A percentile compares a stretch with the other conserved stretches of the same genome.
Conservation (phyloP, 2,888 invertebrate genomes). For the Dicyrtoma fusca region DNA sequence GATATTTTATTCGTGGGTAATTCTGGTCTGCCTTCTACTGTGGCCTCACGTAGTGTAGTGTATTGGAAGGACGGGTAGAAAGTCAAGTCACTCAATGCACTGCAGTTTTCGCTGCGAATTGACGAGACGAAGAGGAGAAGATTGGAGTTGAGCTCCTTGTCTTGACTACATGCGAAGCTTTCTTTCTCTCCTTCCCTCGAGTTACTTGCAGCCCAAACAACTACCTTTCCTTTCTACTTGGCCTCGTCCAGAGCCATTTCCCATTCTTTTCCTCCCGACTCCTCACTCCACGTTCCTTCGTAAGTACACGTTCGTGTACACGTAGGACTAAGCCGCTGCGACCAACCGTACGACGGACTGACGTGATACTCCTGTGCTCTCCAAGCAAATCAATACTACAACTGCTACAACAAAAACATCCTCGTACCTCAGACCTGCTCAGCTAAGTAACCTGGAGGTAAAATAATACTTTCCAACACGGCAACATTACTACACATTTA, state of each 20-base stretch:
- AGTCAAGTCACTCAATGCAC: constrained; percentile 2
- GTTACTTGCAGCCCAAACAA: not conserved
- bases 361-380: no score
- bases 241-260: constrained; percentile 19
- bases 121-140: constrained; percentile 15
- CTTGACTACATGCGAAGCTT: not conserved
- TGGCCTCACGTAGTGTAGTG: no score
- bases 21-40: no score
- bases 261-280: not conserved
- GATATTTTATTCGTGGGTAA: no score
- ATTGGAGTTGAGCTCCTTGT: constrained; percentile 15
- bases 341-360: no score
- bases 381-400: constrained; percentile 18
- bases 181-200: not conserved
- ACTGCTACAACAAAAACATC: not conserved
- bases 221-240: constrained; percentile 14
- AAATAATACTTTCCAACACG: not conserved
- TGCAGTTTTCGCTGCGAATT: constrained; percentile 27
- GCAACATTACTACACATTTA: not conserved
- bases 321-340: no score
- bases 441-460: not conserved
- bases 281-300: not conserved
- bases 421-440: not conserved
- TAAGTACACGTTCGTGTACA: no score
- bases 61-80: not conserved